Evolutionary conservation across 2,888 invertebrate genomes (phyloP).

Genomic region (Scaptomyza reducta): DNA sequence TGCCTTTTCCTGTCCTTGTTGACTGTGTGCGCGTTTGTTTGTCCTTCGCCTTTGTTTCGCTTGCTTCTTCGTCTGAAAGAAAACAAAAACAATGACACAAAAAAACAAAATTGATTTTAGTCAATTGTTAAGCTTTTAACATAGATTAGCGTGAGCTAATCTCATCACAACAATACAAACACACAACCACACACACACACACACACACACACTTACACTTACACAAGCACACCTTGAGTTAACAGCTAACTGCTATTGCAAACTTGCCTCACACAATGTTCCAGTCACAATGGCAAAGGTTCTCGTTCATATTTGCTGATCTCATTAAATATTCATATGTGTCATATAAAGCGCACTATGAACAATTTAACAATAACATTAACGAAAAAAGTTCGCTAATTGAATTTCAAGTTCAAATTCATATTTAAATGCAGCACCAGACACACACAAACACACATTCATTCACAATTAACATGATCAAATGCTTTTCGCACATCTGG

Average conservation of each 20-base stretch:
- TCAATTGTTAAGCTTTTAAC: slow-evolving; percentile 24
- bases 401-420: slow-evolving; percentile 64
- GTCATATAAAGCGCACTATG: not conserved
- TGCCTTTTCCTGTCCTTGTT: slow-evolving; percentile 16
- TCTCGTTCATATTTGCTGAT: slow-evolving; percentile 27
- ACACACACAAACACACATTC: not conserved
- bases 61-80: slow-evolving; percentile 74
- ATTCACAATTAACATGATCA: slow-evolving; percentile 1
- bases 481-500: slow-evolving; percentile 11
- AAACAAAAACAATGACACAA: not conserved
- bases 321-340: slow-evolving; percentile 44
- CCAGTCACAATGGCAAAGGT: slow-evolving; percentile 10
- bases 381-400: slow-evolving; percentile 45
- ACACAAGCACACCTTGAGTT: slow-evolving; percentile 6
- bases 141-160: slow-evolving; percentile 48
- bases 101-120: slow-evolving; percentile 21
- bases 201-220: slow-evolving; percentile 6
- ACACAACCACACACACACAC: slow-evolving; percentile 2
- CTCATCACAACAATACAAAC: slow-evolving; percentile 45
- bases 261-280: slow-evolving; percentile 2
- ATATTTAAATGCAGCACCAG: slow-evolving; percentile 28
- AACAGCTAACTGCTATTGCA: slow-evolving; percentile 27
- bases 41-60: slow-evolving; percentile 35
- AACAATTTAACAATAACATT: slow-evolving; percentile 9
- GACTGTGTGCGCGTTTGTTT: slow-evolving; percentile 18